phyloP scores from a whole-genome alignment of 2,113 vertebrate species.

The Lathamus discolor region DNA sequence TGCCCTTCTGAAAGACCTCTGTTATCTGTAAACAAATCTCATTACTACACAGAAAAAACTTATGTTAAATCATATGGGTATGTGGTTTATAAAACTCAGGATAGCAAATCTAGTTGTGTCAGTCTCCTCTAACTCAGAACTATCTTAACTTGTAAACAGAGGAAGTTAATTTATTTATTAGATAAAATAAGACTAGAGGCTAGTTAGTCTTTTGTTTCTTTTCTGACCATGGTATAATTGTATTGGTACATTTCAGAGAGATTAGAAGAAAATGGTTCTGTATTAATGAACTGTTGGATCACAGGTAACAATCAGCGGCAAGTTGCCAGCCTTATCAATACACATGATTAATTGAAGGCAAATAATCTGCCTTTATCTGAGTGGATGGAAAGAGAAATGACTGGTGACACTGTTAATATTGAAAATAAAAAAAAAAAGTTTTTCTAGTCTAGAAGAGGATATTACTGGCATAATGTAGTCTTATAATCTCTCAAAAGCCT shows the following conservation, averaged over 20 bases:
- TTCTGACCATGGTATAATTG: not conserved
- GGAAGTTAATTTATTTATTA: not conserved
- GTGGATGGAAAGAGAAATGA: not conserved
- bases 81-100: not conserved
- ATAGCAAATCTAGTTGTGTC: not conserved
- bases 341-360: not conserved
- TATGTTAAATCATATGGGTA: not conserved
- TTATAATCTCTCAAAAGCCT: not conserved
- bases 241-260: not conserved
- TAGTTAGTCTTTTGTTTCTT: not conserved
- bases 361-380: not conserved
- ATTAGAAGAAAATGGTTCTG: not conserved
- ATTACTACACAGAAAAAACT: not conserved
- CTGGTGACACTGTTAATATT: not conserved
- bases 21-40: not conserved
- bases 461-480: not conserved
- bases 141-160: not conserved
- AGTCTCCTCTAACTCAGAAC: not conserved
- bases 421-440: not conserved
- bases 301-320: not conserved
- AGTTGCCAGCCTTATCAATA: not conserved
- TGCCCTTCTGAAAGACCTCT: not conserved
- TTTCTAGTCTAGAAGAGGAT: not conserved
- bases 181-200: not conserved
- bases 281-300: not conserved